Conservation (phyloP, 2,888 invertebrate genomes). For the Patella caerulea region DNA sequence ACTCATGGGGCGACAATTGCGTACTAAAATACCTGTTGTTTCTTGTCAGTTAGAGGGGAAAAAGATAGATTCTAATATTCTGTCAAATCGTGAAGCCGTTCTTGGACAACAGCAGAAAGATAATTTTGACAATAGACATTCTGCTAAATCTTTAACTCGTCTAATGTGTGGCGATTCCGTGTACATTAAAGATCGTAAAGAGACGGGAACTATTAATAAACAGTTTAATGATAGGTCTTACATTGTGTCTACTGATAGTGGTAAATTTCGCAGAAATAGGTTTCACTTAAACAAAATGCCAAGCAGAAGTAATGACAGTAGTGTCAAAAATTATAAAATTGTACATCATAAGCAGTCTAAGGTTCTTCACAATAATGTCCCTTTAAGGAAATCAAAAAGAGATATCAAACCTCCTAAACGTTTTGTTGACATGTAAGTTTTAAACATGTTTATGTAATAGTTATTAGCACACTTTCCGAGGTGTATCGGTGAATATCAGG, state of each 20-base stretch:
- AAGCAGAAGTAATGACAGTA: no score
- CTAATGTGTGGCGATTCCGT: not conserved
- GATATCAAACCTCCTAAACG: no score
- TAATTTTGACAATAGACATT: not conserved
- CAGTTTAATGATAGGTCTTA: not conserved
- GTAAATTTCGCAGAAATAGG: not conserved
- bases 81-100: not conserved
- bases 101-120: not conserved
- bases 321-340: no score
- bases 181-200: not conserved
- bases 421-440: no score
- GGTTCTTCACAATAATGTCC: no score
- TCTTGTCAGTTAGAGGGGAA: not conserved
- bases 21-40: not conserved
- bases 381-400: no score
- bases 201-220: no score
- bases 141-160: not conserved
- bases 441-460: no score
- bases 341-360: no score
- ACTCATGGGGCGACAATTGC: not conserved
- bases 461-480: no score
- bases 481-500: no score
- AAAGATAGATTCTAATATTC: not conserved
- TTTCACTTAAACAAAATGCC: not conserved
- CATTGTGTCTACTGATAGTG: not conserved